These are phyloP conservation scores for Macroglossus sobrinus DNA, from an alignment of 2,113 vertebrate genomes.

Conservation along the genomic window DNA sequence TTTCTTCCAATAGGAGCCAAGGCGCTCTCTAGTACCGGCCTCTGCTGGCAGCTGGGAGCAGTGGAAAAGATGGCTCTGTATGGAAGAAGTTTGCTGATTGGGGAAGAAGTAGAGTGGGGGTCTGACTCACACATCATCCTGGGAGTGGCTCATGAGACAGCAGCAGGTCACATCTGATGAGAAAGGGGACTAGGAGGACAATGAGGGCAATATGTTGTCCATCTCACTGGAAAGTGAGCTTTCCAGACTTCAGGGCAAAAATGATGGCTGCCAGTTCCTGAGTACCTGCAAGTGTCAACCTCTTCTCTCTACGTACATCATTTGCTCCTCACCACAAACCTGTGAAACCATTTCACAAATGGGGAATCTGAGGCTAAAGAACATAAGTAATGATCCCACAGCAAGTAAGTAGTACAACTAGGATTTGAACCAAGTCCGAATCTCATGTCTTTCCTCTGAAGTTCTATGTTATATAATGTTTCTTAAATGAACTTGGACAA, in stretches of 20 bases:
- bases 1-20: conserved; percentile 74
- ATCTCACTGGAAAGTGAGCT: not conserved
- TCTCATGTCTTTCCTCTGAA: not conserved
- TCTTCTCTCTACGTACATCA: not conserved
- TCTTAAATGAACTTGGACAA: not conserved
- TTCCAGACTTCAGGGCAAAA: not conserved
- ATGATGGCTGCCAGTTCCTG: not conserved
- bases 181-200: not conserved
- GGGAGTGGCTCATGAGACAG: not conserved
- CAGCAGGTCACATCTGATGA: not conserved
- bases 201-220: not conserved
- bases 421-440: not conserved
- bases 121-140: not conserved
- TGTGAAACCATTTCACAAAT: not conserved
- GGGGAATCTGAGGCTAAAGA: not conserved
- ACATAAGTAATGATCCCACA: not conserved
- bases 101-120: not conserved
- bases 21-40: conserved; percentile 47
- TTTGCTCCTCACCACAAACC: not conserved
- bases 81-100: conserved; percentile 58
- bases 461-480: not conserved
- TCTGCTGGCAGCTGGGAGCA: conserved; percentile 59
- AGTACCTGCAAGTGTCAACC: not conserved
- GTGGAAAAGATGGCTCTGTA: conserved; percentile 66
- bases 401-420: not conserved